Conservation (phyloP, 2,888 invertebrate genomes). For the Hirtodrosophila trivittata region DNA sequence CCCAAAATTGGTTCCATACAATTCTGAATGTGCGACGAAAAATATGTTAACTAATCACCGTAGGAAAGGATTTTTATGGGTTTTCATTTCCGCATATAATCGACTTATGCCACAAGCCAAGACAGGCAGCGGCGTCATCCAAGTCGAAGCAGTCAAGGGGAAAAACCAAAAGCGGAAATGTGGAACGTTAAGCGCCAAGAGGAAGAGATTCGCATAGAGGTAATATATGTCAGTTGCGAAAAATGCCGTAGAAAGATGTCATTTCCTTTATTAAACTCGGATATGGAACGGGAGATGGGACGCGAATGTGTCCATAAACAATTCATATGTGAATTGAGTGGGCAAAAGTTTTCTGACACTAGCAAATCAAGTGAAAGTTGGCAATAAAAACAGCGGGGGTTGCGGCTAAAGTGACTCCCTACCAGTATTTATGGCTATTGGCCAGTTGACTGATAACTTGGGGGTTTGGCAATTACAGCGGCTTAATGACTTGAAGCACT, state of each 20-base stretch:
- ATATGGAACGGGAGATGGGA: conserved; percentile 54
- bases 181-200: conserved; percentile 83
- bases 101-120: conserved; percentile 60
- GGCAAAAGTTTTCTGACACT: conserved; percentile 58
- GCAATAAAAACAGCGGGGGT: conserved; percentile 67
- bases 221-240: conserved; percentile 72
- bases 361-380: conserved; percentile 65
- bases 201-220: conserved; percentile 56
- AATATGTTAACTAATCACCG: conserved; percentile 84
- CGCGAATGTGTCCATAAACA: conserved; percentile 20
- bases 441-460: conserved; percentile 52
- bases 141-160: conserved; percentile 85
- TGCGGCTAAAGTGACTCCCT: conserved; percentile 12
- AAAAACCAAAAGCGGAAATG: conserved; percentile 83
- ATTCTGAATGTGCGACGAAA: conserved; percentile 55
- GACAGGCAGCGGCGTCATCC: conserved; percentile 9
- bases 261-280: conserved; percentile 77
- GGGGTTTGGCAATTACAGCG: conserved; percentile 60
- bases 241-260: conserved; percentile 65
- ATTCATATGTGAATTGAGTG: conserved; percentile 54
- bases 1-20: conserved; percentile 18
- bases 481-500: conserved; percentile 76
- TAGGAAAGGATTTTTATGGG: conserved; percentile 84
- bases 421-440: conserved; percentile 71
- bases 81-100: conserved; percentile 82